Percentiles rank a stretch among this genome's conserved stretches.
Conservation (phyloP, 1,140 invertebrate genomes). For the Diabrotica virgifera region DNA sequence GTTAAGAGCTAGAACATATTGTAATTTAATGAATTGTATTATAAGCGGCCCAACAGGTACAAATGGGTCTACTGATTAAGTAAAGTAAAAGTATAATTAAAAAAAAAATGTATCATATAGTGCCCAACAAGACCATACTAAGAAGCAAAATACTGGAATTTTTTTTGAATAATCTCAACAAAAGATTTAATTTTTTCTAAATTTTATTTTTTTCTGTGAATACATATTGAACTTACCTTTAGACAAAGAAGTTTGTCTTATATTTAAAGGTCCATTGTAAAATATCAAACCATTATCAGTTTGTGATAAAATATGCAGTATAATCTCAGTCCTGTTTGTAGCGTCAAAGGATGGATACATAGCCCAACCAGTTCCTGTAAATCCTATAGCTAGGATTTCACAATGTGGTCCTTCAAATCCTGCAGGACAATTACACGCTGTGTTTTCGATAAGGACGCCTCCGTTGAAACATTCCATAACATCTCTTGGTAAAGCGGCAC, state of each 20-base stretch:
- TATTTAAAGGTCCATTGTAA: slow-evolving; percentile 83
- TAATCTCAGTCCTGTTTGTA: slow-evolving; percentile 74
- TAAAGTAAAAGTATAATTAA: too few species aligned
- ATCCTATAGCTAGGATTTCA: slow-evolving; percentile 82
- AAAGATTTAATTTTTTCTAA: too few species aligned
- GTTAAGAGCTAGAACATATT: too few species aligned
- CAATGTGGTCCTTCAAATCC: slow-evolving; percentile 73
- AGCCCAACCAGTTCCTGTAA: slow-evolving; percentile 83
- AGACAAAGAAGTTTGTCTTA: slow-evolving; percentile 36
- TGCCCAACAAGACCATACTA: too few species aligned
- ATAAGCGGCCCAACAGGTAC: too few species aligned
- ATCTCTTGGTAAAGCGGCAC: slow-evolving; percentile 49
- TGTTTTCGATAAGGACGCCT: slow-evolving; percentile 49
- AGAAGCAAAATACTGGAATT: too few species aligned
- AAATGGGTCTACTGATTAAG: too few species aligned
- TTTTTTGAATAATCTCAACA: too few species aligned
- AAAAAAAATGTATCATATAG: too few species aligned
- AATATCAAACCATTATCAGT: slow-evolving; percentile 78
- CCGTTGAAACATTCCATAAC: slow-evolving; percentile 67
- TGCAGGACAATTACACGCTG: slow-evolving; percentile 58
- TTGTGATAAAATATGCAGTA: slow-evolving; percentile 74
- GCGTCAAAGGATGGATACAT: slow-evolving; percentile 79
- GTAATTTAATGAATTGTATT: too few species aligned
- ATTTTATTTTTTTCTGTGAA: too few species aligned
- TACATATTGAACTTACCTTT: slow-evolving; percentile 24